Base-by-base conservation (phyloP, 2,797 vertebrate genomes). In the Siniperca undulata region DNA sequence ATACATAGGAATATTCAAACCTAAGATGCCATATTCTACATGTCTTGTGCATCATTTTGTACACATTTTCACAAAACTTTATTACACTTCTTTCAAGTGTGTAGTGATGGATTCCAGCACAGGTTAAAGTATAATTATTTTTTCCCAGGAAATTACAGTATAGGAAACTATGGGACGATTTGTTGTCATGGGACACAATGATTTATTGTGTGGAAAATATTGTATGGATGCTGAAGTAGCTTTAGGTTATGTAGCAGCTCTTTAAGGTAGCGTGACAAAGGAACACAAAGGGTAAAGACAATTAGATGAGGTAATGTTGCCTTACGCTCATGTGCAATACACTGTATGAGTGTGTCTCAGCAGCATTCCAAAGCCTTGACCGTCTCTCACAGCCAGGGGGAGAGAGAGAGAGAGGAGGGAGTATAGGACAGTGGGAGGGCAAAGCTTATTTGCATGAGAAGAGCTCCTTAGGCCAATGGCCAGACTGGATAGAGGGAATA, bases 381-480 rank as follows among this genome's bases (percentile, higher is more conserved):
- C 14, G 13, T 8, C 53, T 73, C 42, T 77, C 34, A 88, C 90
- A 87, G 83, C 84, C 88, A 89, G 89, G 72, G 92, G 88, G 88
- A 53, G 86, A 71, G 71, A 70, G 71, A 70, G 71, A 77, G 81
- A 84, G 72, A 48, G 52, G 22, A 38, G 30, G 36, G 46, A 44
- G 67, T 2, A 13, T 30, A 44, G 62, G 74, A 48, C 56, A 78
- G 67, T 55, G 80, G 79, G 82, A 77, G 85, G 82, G 86, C 69
- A 74, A 14, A 53, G 66, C 75, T 78, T 10, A 84, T 91, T 89
- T 81, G 79, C 88, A 89, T 85, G 90, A 88, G 68, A 86, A 87
- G 82, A 82, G 80, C 78, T 85, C 74, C 74, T 77, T 17, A 30
- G 78, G 83, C 91, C 86, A 92, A 85, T 89, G 85, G 80, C 74